Conservation (phyloP, 1,140 invertebrate genomes). For the Drosophila guanche region DNA sequence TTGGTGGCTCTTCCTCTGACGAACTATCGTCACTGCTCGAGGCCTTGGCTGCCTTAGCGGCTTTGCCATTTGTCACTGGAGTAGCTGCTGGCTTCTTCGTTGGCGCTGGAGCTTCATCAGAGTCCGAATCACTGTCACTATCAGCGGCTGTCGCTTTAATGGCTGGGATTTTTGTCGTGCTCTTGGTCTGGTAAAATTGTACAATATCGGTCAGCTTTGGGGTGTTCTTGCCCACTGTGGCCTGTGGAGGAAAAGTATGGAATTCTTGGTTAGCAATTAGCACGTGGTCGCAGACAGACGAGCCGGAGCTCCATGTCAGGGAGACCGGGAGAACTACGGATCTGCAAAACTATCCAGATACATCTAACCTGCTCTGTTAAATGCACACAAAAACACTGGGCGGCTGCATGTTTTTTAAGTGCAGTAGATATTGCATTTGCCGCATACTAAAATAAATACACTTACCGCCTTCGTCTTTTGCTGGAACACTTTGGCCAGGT, state of each 20-base stretch:
- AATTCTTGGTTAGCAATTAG: conserved; percentile 54
- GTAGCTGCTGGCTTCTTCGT: conserved; percentile 18
- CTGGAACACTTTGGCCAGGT: conserved; percentile 85
- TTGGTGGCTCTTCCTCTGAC: conserved; percentile 47
- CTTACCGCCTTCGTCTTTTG: conserved; percentile 87
- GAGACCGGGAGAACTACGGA: too few species aligned
- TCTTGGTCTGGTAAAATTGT: conserved; percentile 84
- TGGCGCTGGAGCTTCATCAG: conserved; percentile 46
- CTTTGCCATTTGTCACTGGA: conserved; percentile 36
- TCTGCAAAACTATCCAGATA: not conserved
- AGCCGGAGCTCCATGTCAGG: too few species aligned
- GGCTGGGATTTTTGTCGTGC: conserved; percentile 83
- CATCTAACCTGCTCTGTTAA: not conserved
- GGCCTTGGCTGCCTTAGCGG: conserved; percentile 37
- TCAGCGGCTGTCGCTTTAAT: conserved; percentile 36
- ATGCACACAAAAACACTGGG: not conserved
- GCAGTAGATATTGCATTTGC: conserved; percentile 35
- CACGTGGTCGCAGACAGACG: conserved; percentile 49
- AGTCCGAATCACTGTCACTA: conserved; percentile 48
- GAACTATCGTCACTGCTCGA: conserved; percentile 66
- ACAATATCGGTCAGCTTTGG: conserved; percentile 85
- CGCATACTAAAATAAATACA: conserved; percentile 11
- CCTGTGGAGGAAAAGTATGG: conserved; percentile 25
- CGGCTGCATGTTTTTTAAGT: not conserved
- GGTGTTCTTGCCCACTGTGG: conserved; percentile 84